These are phyloP conservation scores for Heptranchias perlo DNA, from an alignment of 2,113 vertebrate species.

Conservation along the genomic window DNA sequence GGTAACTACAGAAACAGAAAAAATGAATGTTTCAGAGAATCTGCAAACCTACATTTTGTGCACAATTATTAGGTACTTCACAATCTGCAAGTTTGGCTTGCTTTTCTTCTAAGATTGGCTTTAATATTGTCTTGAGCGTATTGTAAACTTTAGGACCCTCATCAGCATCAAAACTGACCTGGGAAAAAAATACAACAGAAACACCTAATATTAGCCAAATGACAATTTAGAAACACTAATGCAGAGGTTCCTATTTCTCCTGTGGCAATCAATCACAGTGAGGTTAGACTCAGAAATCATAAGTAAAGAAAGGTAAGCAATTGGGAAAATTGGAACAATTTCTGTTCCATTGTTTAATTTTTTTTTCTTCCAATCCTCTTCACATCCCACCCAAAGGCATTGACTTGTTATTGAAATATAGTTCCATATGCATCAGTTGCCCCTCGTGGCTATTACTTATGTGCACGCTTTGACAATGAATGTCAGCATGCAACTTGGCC, in stretches of 20 bases:
- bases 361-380: neutral
- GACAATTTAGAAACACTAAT: neutral
- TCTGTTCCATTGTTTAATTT: neutral
- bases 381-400: neutral
- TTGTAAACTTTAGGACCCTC: constrained; percentile 61
- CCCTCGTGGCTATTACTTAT: neutral
- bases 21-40: neutral
- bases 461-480: neutral
- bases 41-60: constrained; percentile 1
- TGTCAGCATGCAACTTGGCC: neutral
- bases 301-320: neutral
- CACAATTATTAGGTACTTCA: neutral
- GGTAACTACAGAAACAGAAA: neutral
- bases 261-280: neutral
- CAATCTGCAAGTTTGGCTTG: constrained; percentile 29
- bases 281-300: neutral
- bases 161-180: constrained; percentile 69
- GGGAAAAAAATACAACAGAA: constrained; percentile 41
- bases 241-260: neutral
- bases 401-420: neutral
- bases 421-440: neutral
- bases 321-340: neutral
- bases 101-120: constrained; percentile 68
- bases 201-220: neutral
- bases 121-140: constrained; percentile 74